Evolutionary conservation across 2,113 vertebrate species (phyloP).

Genomic region (Tachysurus fulvidraco): DNA sequence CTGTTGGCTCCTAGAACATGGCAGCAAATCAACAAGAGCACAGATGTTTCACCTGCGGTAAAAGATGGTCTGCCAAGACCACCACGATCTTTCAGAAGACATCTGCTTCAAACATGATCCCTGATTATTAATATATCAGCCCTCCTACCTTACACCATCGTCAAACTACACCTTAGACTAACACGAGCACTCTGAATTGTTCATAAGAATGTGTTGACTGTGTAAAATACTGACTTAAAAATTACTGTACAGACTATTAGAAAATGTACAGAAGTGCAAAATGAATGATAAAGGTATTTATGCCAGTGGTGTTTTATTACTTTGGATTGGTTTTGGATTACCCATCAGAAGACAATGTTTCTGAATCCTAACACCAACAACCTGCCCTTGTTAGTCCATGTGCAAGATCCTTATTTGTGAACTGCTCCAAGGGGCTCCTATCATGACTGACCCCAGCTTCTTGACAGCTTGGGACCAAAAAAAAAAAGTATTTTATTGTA

Average conservation of each 20-base stretch:
- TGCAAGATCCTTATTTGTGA: not conserved
- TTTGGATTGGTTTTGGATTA: not conserved
- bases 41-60: slow-evolving; percentile 70
- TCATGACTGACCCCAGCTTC: not conserved
- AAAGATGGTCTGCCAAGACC: slow-evolving; percentile 58
- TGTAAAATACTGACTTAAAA: not conserved
- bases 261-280: not conserved
- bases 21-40: slow-evolving; percentile 34
- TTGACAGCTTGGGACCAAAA: not conserved
- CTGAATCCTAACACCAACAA: not conserved
- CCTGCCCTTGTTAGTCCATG: not conserved
- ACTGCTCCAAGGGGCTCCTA: not conserved
- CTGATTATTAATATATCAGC: slow-evolving; percentile 59
- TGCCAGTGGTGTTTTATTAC: not conserved
- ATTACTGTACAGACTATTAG: not conserved
- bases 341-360: not conserved
- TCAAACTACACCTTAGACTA: slow-evolving; percentile 17
- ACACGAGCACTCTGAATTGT: not conserved
- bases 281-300: not conserved
- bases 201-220: not conserved
- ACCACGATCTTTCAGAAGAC: slow-evolving; percentile 57
- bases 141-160: slow-evolving; percentile 26
- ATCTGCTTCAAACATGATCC: slow-evolving; percentile 41
- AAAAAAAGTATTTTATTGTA: not conserved
- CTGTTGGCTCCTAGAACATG: slow-evolving; percentile 33